These are phyloP conservation scores for Alviniconcha strummeri DNA, from an alignment of 2,888 invertebrate species.

Conservation along the genomic window DNA sequence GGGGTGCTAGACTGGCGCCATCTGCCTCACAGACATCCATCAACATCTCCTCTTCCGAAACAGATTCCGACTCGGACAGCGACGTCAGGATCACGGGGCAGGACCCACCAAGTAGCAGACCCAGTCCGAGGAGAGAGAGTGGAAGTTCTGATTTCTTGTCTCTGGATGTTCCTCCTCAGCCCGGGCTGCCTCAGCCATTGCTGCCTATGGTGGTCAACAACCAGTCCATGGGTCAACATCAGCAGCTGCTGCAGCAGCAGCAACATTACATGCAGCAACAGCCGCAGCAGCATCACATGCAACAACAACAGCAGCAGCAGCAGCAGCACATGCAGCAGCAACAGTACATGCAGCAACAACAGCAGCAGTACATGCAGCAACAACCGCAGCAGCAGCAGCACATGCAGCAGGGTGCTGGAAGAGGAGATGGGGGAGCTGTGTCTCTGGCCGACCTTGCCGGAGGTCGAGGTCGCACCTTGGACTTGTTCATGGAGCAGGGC, in stretches of 20 bases:
- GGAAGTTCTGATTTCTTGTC: constrained; percentile 17
- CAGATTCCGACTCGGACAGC: constrained; percentile 23
- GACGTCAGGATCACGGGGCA: not conserved
- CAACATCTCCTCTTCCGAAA: constrained; percentile 7
- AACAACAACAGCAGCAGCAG: constrained; percentile 8
- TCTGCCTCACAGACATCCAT: not conserved
- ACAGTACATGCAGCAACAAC: not conserved
- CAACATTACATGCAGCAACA: not conserved
- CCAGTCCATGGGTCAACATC: not conserved
- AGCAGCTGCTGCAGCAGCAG: not conserved
- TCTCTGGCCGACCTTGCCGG: too few species aligned
- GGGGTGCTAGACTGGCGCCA: not conserved
- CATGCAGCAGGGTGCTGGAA: not conserved
- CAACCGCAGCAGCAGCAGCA: not conserved
- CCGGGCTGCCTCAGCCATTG: too few species aligned
- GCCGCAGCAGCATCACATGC: not conserved
- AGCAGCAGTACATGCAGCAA: not conserved
- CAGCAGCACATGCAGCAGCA: constrained; percentile 1
- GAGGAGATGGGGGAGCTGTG: not conserved
- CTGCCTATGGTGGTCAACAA: constrained; percentile 18
- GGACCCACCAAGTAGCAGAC: not conserved
- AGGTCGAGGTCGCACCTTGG: too few species aligned
- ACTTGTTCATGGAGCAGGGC: not conserved
- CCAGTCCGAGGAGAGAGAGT: not conserved
- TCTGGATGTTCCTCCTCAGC: not conserved